A percentile compares a stretch with the other conserved stretches of the same genome.
Conservation (phyloP, 64 coral and sea anemone genomes). For the Actinia equina region DNA sequence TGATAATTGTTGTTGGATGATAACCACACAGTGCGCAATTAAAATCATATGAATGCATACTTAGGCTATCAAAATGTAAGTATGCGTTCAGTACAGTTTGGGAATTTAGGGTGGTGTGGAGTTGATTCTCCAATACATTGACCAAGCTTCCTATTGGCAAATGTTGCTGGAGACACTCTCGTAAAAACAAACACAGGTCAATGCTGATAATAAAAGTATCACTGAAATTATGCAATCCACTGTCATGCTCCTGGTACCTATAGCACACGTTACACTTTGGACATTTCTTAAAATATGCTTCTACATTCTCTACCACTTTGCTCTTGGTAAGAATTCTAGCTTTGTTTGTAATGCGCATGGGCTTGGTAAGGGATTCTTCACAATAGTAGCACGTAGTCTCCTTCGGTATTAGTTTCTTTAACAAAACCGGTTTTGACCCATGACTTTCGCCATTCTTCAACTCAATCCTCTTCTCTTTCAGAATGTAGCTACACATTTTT, state of each 20-base stretch:
- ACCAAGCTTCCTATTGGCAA: constrained; percentile 51
- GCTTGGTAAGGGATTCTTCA: neutral
- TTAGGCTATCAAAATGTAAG: constrained; percentile 46
- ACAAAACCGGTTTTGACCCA: neutral
- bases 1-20: constrained; percentile 33
- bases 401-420: constrained; percentile 27
- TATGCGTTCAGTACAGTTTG: constrained; percentile 44
- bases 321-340: constrained; percentile 32
- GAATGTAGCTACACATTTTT: constrained; percentile 42
- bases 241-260: constrained; percentile 31
- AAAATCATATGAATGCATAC: constrained; percentile 37
- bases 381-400: constrained; percentile 27
- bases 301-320: neutral
- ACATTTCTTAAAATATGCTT: constrained; percentile 34
- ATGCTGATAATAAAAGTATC: constrained; percentile 44
- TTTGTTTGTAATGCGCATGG: constrained; percentile 4
- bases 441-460: neutral
- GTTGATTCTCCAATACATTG: constrained; percentile 14
- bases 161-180: constrained; percentile 24
- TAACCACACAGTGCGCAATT: constrained; percentile 48
- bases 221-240: constrained; percentile 10
- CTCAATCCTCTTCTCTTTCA: neutral
- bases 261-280: constrained; percentile 34
- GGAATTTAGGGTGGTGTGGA: neutral
- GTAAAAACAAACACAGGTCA: constrained; percentile 41